phyloP scores from a whole-genome alignment of 2,797 vertebrate genomes.

The Rhinoraja longicauda region DNA sequence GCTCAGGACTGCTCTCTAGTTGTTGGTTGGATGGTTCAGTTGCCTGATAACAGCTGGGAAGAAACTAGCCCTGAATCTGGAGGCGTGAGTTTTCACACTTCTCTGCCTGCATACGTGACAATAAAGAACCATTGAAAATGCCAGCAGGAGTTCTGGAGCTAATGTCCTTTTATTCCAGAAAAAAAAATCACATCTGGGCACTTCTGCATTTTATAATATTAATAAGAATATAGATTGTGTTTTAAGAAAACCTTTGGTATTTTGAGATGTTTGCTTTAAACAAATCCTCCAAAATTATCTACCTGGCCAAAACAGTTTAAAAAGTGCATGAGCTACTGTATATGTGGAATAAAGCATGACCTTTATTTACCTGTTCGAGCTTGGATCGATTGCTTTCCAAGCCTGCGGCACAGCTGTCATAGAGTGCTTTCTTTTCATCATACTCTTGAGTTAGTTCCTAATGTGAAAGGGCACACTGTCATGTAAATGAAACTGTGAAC shows the following conservation, averaged over 20 bases:
- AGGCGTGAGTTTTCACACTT: too few relatives aligned
- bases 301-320: not conserved
- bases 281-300: not conserved
- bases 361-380: conserved; percentile 77
- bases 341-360: not conserved
- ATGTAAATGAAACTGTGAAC: conserved; percentile 46
- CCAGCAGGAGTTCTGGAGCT: not conserved
- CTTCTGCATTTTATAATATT: not conserved
- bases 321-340: not conserved
- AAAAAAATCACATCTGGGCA: not conserved
- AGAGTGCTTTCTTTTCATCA: conserved; percentile 82
- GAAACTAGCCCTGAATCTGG: too few relatives aligned
- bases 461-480: conserved; percentile 49
- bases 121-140: too few relatives aligned
- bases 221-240: not conserved
- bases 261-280: not conserved
- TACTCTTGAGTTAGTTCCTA: conserved; percentile 84
- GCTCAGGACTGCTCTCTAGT: too few relatives aligned
- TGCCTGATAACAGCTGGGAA: too few relatives aligned
- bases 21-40: too few relatives aligned
- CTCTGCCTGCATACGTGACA: too few relatives aligned
- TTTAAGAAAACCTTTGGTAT: not conserved
- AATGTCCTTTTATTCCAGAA: not conserved
- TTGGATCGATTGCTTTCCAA: conserved; percentile 86
- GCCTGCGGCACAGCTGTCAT: conserved; percentile 86